Evolutionary conservation across 2,888 invertebrate species (phyloP).

Genomic region (Cryptus viduatorius): DNA sequence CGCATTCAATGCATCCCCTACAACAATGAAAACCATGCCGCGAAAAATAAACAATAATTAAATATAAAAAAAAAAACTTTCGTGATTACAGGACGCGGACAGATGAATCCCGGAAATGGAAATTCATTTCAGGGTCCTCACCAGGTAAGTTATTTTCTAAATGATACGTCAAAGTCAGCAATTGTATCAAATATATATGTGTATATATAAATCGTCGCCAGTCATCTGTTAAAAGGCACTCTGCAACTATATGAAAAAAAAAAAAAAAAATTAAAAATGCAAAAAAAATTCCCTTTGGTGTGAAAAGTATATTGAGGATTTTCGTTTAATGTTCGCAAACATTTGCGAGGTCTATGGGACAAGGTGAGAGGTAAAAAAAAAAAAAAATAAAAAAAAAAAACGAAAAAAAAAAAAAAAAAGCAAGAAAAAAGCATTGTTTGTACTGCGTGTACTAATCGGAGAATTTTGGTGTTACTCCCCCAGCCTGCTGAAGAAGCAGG

Average conservation of each 20-base stretch:
- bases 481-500: slow-evolving; percentile 83
- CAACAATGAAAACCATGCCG: not conserved
- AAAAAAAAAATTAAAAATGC: not conserved
- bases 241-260: not conserved
- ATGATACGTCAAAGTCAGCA: too few species aligned
- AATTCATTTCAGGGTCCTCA: slow-evolving; percentile 54
- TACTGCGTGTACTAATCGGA: slow-evolving; percentile 65
- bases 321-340: not conserved
- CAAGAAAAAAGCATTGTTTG: slow-evolving; percentile 5
- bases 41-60: not conserved
- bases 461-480: slow-evolving; percentile 75
- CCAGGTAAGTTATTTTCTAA: slow-evolving; percentile 55
- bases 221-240: not conserved
- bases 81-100: slow-evolving; percentile 54
- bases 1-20: not conserved
- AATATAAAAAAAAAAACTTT: not conserved
- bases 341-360: slow-evolving; percentile 22
- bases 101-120: slow-evolving; percentile 61
- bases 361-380: slow-evolving; percentile 29
- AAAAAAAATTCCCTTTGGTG: not conserved
- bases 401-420: slow-evolving; percentile 13
- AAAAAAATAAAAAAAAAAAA: not conserved
- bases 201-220: not conserved
- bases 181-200: not conserved
- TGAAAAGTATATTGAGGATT: not conserved